These are phyloP conservation scores for Sycophila texana DNA, from an alignment of 2,888 invertebrate genomes.

Conservation along the genomic window DNA sequence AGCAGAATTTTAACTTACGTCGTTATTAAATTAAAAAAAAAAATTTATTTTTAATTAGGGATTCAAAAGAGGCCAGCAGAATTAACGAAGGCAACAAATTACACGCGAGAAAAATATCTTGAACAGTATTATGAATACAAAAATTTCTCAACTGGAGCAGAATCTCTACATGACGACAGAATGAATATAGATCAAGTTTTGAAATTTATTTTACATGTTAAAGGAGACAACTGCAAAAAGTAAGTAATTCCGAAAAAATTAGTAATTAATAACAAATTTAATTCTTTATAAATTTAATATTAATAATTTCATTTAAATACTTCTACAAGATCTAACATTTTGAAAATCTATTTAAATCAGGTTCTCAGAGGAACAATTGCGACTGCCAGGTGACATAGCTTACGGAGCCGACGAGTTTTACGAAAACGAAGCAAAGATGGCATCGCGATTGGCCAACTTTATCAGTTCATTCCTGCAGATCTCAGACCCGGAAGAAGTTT, in stretches of 20 bases:
- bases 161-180: conserved; percentile 80
- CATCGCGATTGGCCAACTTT: conserved; percentile 95
- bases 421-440: conserved; percentile 97
- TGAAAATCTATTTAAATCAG: conserved; percentile 72
- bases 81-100: conserved; percentile 86
- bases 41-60: conserved; percentile 78
- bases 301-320: too few relatives aligned
- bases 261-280: too few relatives aligned
- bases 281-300: too few relatives aligned
- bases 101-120: conserved; percentile 84
- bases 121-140: conserved; percentile 86
- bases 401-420: conserved; percentile 92
- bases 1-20: not conserved
- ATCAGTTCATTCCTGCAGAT: conserved; percentile 95
- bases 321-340: not conserved
- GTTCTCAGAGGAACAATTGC: conserved; percentile 85
- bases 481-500: conserved; percentile 92
- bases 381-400: conserved; percentile 90
- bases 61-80: conserved; percentile 89
- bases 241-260: conserved; percentile 69
- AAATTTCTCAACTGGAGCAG: conserved; percentile 82
- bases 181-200: conserved; percentile 87
- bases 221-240: conserved; percentile 80
- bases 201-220: conserved; percentile 86
- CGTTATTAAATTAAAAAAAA: conserved; percentile 1